A percentile compares a stretch with the other conserved stretches of the same genome.
Conservation (phyloP, 2,797 vertebrate genomes). For the Tapera naevia region DNA sequence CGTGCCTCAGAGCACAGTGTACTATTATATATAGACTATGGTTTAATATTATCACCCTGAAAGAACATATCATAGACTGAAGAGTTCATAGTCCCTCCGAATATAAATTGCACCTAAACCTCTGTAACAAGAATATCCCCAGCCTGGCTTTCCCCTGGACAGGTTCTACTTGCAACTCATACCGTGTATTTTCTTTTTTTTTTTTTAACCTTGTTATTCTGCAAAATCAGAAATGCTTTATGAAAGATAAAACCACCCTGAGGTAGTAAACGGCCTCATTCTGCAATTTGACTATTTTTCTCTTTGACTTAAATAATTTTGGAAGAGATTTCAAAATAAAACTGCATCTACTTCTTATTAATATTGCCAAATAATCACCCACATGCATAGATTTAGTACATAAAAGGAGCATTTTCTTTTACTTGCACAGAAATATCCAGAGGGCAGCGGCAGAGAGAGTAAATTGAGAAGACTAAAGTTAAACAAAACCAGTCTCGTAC, state of each 20-base stretch:
- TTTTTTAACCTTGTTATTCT: background rate
- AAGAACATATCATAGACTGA: rapidly evolving
- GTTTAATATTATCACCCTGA: background rate
- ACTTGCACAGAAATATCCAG: constrained; percentile 47
- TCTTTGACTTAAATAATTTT: background rate
- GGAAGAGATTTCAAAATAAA: constrained; percentile 27
- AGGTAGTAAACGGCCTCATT: background rate
- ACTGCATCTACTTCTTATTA: background rate
- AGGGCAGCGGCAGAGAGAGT: constrained; percentile 37
- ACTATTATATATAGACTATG: too few species aligned
- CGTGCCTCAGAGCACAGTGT: background rate
- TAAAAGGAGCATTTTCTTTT: constrained; percentile 39
- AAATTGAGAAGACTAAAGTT: constrained; percentile 53
- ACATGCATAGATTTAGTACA: background rate
- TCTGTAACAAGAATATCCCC: background rate
- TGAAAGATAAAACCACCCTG: background rate
- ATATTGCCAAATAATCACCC: constrained; percentile 26
- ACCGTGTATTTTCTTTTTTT: background rate
- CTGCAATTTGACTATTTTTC: background rate
- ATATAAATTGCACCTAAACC: background rate
- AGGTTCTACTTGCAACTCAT: background rate
- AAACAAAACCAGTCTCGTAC: constrained; percentile 46
- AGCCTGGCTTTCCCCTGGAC: background rate
- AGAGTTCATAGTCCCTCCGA: background rate
- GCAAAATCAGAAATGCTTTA: background rate